Evolutionary conservation across 2,797 vertebrate species (phyloP).

Genomic region (Sebastes itinus): DNA sequence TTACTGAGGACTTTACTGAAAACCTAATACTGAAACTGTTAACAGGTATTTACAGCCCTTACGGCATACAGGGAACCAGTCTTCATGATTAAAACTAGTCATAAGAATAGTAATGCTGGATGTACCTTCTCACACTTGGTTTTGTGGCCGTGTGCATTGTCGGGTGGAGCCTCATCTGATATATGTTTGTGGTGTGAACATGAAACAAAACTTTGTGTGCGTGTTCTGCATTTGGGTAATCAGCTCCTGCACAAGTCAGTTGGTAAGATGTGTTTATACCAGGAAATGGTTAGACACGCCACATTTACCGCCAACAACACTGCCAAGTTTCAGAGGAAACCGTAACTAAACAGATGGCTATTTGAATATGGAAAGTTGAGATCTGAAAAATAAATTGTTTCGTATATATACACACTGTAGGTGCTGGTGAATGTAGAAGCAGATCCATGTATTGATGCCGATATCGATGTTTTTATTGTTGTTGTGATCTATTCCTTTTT

Average conservation of each 20-base stretch:
- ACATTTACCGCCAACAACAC: constrained; percentile 25
- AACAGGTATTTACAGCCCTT: constrained; percentile 1
- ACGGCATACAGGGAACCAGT: neutral
- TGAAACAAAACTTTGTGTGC: neutral
- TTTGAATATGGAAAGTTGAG: constrained; percentile 6
- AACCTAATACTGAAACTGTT: constrained; percentile 29
- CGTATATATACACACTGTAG: neutral
- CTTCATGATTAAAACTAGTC: neutral
- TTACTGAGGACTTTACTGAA: constrained; percentile 21
- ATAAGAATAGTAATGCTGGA: neutral
- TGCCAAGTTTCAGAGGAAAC: constrained; percentile 54
- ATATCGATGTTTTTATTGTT: too few species aligned
- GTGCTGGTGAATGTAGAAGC: neutral
- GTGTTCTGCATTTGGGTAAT: constrained; percentile 1
- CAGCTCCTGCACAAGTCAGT: constrained; percentile 26
- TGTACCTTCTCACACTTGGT: constrained; percentile 18
- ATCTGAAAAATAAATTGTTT: neutral
- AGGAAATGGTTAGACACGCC: constrained; percentile 60
- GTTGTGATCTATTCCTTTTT: too few species aligned
- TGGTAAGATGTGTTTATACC: constrained; percentile 32
- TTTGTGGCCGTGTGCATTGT: constrained; percentile 18
- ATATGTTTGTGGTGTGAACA: neutral
- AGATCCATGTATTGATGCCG: neutral
- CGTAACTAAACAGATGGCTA: constrained; percentile 35
- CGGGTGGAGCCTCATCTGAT: neutral